Conservation (phyloP, 2,113 vertebrate species). For the Podarcis cretensis region DNA sequence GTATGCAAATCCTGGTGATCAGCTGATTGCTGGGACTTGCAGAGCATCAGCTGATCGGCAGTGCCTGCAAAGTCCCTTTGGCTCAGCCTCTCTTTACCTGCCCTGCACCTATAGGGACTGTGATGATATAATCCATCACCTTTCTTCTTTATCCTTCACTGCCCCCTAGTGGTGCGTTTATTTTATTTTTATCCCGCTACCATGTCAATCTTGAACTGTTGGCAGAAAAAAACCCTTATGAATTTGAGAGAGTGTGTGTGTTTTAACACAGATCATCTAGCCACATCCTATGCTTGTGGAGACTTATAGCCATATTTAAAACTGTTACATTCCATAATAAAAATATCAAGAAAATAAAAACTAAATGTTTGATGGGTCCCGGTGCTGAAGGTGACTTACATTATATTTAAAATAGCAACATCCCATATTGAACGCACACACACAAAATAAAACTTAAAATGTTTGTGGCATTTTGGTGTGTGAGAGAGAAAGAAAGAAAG, state of each 20-base stretch:
- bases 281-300: not conserved
- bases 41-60: too few relatives aligned
- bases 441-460: not conserved
- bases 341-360: too few relatives aligned
- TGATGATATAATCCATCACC: not conserved
- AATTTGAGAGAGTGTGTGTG: too few relatives aligned
- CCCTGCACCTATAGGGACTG: not conserved
- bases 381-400: too few relatives aligned
- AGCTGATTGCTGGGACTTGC: too few relatives aligned
- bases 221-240: not conserved
- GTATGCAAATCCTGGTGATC: too few relatives aligned
- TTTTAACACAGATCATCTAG: not conserved
- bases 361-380: not conserved
- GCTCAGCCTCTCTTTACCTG: too few relatives aligned
- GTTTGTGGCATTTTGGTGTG: too few relatives aligned
- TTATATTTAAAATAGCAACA: not conserved
- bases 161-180: not conserved
- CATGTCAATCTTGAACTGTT: not conserved
- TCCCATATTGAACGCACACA: not conserved
- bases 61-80: too few relatives aligned
- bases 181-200: not conserved
- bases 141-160: not conserved
- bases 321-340: not conserved
- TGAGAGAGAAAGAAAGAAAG: not conserved
- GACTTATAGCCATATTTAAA: not conserved